Evolutionary conservation across 2,113 vertebrate genomes (phyloP), one percentile per base, ranked within the genome.

Genomic region (Percopsis transmontana): DNA sequence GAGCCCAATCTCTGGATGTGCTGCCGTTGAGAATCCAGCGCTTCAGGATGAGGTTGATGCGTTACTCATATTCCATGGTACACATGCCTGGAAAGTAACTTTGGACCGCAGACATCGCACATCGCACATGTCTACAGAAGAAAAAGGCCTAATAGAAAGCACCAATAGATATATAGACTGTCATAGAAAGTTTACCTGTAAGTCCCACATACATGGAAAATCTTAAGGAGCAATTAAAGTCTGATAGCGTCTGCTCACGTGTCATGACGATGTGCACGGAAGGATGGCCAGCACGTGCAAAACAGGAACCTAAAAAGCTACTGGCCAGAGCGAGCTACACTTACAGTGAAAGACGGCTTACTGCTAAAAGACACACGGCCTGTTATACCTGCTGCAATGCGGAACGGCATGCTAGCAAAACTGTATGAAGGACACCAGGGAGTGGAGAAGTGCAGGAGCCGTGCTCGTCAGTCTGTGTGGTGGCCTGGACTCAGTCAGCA

Each of bases 401-500:
- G 40, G 15, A 75, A 66, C 0, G 1, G 50, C 0, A 19, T 79
- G 10, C n/a, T 65, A 7, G 21, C 24, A 1, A 70, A 41, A 20
- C 21, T 68, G 0, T 48, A 66, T 6, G 18, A 77, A 24, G 75
- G 71, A 6, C 75, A 78, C 8, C 75, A 58, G 23, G 60, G 55
- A 3, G 48, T 70, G 1, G 18, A 42, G 1, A 79, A 76, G 14
- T 82, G 72, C 20, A 65, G n/a, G 16, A 47, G 54, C 2, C 23
- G 45, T 33, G 45, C 24, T n/a, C 12, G 42, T 5, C 58, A 70
- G 40, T 50, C 23, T 27, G 24, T 76, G 39, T 69, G 58, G 73
- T 70, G 73, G 60, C 66, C 67, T 10, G 67, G 53, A 20, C 72
- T 75, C 12, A 75, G 58, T 15, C 53, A 52, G 27, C 51, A 75